phyloP scores from a whole-genome alignment of 2,113 vertebrate species.

The Dasyurus viverrinus region DNA sequence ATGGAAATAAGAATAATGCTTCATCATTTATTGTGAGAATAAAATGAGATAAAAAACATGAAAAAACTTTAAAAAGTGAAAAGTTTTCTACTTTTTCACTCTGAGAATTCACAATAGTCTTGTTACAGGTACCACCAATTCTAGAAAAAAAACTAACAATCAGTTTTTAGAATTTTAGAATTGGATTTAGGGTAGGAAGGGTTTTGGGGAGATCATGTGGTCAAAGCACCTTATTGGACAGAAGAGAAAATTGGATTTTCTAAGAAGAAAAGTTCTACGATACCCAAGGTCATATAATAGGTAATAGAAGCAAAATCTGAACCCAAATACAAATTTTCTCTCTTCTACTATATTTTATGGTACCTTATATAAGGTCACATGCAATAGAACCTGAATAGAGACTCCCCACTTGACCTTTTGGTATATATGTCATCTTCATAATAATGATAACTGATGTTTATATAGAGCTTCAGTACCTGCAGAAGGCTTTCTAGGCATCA shows the following conservation, averaged over 20 bases:
- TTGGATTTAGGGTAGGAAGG: not conserved
- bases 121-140: not conserved
- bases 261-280: not conserved
- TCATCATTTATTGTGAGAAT: not conserved
- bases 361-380: not conserved
- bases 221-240: not conserved
- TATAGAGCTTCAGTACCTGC: not conserved
- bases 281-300: not conserved
- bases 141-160: not conserved
- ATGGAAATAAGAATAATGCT: not conserved
- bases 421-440: not conserved
- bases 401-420: not conserved
- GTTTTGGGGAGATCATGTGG: not conserved
- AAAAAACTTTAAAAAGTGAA: not conserved
- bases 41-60: not conserved
- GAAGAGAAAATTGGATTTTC: not conserved
- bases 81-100: not conserved
- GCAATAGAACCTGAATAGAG: not conserved
- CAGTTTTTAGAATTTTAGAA: not conserved
- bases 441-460: not conserved
- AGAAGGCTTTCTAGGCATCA: not conserved
- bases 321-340: not conserved
- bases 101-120: not conserved
- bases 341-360: not conserved
- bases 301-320: not conserved